Percentiles rank a stretch among this genome's conserved stretches.
phyloP scores from a whole-genome alignment of 1,140 invertebrate genomes.

The Drosophila funebris region DNA sequence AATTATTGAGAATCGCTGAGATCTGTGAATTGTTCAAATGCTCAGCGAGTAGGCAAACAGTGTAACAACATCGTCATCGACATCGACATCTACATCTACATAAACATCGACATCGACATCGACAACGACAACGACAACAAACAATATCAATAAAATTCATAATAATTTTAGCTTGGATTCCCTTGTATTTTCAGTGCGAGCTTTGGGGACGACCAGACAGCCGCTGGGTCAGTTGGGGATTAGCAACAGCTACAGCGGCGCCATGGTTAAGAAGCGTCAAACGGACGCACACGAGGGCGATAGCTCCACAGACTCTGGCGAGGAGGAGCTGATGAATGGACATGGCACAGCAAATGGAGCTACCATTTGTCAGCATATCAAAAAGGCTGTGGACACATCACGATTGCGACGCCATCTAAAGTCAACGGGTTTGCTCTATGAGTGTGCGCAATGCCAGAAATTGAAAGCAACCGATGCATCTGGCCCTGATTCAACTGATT shows the following conservation, averaged over 20 bases:
- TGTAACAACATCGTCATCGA: too few species aligned
- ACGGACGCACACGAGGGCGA: constrained; percentile 85
- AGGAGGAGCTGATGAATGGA: constrained; percentile 84
- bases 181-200: constrained; percentile 21
- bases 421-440: constrained; percentile 85
- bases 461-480: neutral
- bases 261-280: constrained; percentile 86
- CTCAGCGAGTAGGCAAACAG: neutral
- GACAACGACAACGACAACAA: neutral
- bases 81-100: too few species aligned
- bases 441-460: constrained; percentile 86
- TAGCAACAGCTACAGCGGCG: neutral
- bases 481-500: constrained; percentile 65
- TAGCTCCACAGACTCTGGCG: constrained; percentile 87
- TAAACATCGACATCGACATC: too few species aligned
- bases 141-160: neutral
- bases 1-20: neutral
- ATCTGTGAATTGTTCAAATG: neutral
- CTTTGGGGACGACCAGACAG: constrained; percentile 9
- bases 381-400: constrained; percentile 87
- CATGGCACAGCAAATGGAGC: constrained; percentile 62
- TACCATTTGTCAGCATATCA: constrained; percentile 88
- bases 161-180: neutral
- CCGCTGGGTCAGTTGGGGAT: constrained; percentile 31
- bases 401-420: constrained; percentile 87